These are phyloP conservation scores for Tokudaia tokunoshimensis DNA, from an alignment of 2,797 vertebrate genomes.

Conservation along the genomic window DNA sequence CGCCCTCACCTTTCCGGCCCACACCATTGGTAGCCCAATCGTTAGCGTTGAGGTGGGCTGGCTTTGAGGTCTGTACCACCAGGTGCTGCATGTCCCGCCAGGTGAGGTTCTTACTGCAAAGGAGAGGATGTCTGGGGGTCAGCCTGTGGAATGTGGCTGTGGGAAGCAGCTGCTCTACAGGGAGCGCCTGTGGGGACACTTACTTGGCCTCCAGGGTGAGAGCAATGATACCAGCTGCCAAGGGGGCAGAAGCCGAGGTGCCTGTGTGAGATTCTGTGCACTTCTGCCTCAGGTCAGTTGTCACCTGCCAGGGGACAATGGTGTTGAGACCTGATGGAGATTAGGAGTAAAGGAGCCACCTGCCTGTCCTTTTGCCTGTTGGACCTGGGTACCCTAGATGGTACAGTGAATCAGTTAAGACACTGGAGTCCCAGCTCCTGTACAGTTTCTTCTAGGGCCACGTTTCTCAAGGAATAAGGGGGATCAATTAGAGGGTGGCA, in stretches of 20 bases:
- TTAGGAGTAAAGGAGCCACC: not conserved
- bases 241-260: constrained; percentile 96
- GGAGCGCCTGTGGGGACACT: constrained; percentile 10
- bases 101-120: constrained; percentile 94
- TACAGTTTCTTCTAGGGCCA: not conserved
- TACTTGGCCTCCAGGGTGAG: constrained; percentile 95
- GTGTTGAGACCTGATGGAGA: not conserved
- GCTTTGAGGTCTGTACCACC: constrained; percentile 95
- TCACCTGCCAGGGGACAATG: constrained; percentile 88
- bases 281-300: constrained; percentile 97
- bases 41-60: constrained; percentile 93
- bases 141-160: constrained; percentile 88
- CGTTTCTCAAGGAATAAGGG: not conserved
- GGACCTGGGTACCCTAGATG: not conserved
- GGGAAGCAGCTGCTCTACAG: not conserved
- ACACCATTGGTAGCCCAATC: constrained; percentile 97
- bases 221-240: constrained; percentile 98
- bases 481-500: not conserved
- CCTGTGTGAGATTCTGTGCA: constrained; percentile 98
- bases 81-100: constrained; percentile 99
- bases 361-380: not conserved
- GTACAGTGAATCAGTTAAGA: accelerated
- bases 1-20: constrained; percentile 93
- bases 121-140: constrained; percentile 56
- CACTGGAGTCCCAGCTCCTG: not conserved